Evolutionary conservation across 2,113 vertebrate species (phyloP).

Genomic region (Oplegnathus fasciatus): DNA sequence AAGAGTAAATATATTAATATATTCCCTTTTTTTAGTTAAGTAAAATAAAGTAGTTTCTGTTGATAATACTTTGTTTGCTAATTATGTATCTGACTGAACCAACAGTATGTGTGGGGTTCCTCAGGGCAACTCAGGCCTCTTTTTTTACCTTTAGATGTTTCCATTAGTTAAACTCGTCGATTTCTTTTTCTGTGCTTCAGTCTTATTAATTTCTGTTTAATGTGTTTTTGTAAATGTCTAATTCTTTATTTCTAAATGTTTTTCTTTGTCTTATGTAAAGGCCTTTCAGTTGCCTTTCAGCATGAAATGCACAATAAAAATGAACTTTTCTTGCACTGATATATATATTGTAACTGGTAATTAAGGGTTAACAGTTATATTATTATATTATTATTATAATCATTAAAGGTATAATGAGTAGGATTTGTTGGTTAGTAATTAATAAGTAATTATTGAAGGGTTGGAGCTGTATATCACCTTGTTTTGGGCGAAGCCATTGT

Average conservation of each 20-base stretch:
- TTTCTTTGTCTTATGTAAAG: background rate
- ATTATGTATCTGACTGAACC: background rate
- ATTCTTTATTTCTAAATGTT: background rate
- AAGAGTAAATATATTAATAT: too few species aligned
- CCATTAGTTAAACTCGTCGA: background rate
- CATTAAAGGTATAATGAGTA: too few species aligned
- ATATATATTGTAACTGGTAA: background rate
- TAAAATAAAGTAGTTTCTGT: background rate
- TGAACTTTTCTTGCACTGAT: background rate
- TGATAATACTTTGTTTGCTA: background rate
- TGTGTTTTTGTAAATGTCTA: background rate
- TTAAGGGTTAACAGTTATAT: background rate
- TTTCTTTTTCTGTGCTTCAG: background rate
- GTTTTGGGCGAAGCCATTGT: conserved; percentile 89
- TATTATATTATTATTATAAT: too few species aligned
- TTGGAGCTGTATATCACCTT: conserved; percentile 77
- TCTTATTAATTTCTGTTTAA: background rate
- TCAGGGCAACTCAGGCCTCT: background rate
- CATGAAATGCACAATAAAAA: background rate
- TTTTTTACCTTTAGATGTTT: background rate
- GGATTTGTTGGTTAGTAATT: too few species aligned
- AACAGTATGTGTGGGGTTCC: background rate
- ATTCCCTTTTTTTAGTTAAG: background rate
- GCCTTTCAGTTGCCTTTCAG: background rate
- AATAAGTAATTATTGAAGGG: background rate